Conservation (phyloP, 2,797 vertebrate species). For the Salarias fasciatus region DNA sequence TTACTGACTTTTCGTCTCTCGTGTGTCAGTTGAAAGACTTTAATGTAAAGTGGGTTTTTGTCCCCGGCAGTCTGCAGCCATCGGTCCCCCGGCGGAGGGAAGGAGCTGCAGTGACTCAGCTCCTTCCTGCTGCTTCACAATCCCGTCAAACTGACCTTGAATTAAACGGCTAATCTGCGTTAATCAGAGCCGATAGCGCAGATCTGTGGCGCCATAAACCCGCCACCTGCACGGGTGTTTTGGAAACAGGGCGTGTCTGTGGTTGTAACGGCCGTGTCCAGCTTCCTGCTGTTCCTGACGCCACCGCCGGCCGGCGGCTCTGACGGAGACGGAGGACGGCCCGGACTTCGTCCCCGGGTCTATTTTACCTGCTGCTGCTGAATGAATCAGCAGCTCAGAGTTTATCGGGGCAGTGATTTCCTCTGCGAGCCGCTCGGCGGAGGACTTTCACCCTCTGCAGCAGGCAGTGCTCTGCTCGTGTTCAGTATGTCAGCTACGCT, state of each 20-base stretch:
- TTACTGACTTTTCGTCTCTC: too few species aligned
- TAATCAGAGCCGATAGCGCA: neutral
- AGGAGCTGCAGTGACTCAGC: neutral
- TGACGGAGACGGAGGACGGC: neutral
- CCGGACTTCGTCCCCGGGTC: conserved; percentile 54
- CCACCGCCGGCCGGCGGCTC: neutral
- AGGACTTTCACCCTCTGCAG: too few species aligned
- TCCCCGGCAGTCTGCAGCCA: too few species aligned
- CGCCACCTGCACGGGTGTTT: too few species aligned
- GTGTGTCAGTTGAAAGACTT: too few species aligned
- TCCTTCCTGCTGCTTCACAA: too few species aligned
- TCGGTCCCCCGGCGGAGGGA: too few species aligned
- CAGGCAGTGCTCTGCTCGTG: too few species aligned
- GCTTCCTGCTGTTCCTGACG: neutral
- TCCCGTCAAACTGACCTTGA: neutral
- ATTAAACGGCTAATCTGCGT: neutral
- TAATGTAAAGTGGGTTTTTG: too few species aligned
- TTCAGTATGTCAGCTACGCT: too few species aligned
- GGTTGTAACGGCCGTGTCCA: neutral
- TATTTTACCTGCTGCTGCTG: conserved; percentile 46
- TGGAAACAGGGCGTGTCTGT: too few species aligned
- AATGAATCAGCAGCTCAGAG: conserved; percentile 43
- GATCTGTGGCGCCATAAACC: neutral
- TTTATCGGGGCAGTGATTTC: conserved; percentile 25
- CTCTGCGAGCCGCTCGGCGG: too few species aligned